Base-by-base conservation (phyloP, 2,888 invertebrate species). In the Nephrotoma guestfalica region DNA sequence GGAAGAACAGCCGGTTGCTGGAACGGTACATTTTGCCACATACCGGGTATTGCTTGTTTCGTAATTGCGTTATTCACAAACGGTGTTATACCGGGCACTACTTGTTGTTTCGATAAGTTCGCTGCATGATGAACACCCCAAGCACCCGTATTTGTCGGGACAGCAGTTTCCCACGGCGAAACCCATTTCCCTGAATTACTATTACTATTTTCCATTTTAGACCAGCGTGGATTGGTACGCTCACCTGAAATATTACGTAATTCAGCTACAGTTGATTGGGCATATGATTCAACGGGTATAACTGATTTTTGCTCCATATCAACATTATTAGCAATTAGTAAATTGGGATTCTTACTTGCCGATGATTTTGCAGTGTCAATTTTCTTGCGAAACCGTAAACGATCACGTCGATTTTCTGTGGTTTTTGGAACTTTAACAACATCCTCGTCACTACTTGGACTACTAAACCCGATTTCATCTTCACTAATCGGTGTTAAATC, bases 361-460 rank as follows among this genome's bases (percentile, higher is more conserved):
- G 85, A 43, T 18, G 45, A 43, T 43, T 43, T 42, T 41, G 84
- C 5, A 41, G 15, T n/a, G 41, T 11, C 85, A 6, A 7, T 43
- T 18, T 85, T 85, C 15, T 85, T 85, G 40, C 57, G 40, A 41
- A 86, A 51, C 3, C 51, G 30, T 51, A 51, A 15, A 57, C 86
- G 86, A 9, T 51, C 40, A 6, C 57, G 40, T 13, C 40, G 40
- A 45, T 86, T 43, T 5, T 90, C 42, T 86, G 84, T 83, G 18
- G 87, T 41, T 86, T 71, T 86, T 86, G 42, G 41, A n/a, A 57
- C 9, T 47, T 41, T 86, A 43, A 85, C 90, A 15, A 92, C 91
- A 88, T 93, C 92, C 47, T 92, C 91, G 41, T 92, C 92, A 87
- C 91, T 91, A 4, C 90, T 90, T 4, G 89, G 88, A 0, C 88